Conservation (phyloP, 1,140 invertebrate genomes). For the Solenopsis invicta region DNA sequence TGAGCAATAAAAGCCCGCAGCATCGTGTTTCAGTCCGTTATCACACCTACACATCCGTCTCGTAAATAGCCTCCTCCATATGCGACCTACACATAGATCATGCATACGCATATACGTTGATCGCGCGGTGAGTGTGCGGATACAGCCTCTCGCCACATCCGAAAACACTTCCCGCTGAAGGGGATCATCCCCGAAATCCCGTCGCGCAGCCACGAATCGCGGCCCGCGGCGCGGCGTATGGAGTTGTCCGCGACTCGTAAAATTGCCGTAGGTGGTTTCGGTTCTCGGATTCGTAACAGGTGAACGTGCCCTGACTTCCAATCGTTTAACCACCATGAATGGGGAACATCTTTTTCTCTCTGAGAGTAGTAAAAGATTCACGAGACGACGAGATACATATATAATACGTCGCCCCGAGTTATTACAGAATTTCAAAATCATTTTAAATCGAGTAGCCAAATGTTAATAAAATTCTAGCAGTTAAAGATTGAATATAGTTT, state of each 20-base stretch:
- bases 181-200: constrained; percentile 48
- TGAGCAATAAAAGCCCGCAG: constrained; percentile 37
- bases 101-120: no score
- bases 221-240: constrained; percentile 18
- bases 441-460: background rate
- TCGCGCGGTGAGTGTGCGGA: background rate
- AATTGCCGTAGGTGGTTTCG: constrained; percentile 63
- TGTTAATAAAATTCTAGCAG: background rate
- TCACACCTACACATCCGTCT: constrained; percentile 10
- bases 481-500: background rate
- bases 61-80: constrained; percentile 12
- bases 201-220: constrained; percentile 36
- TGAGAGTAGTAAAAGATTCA: background rate
- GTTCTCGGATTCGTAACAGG: constrained; percentile 13
- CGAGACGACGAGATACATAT: background rate
- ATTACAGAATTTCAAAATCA: background rate
- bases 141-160: constrained; percentile 47
- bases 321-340: background rate
- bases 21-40: constrained; percentile 50
- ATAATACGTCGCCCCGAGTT: background rate
- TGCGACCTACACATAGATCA: background rate
- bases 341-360: background rate
- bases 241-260: constrained; percentile 44
- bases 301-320: constrained; percentile 40
- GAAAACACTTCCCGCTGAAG: constrained; percentile 56